phyloP scores from a whole-genome alignment of 1,140 invertebrate species.

The Plodia interpunctella region DNA sequence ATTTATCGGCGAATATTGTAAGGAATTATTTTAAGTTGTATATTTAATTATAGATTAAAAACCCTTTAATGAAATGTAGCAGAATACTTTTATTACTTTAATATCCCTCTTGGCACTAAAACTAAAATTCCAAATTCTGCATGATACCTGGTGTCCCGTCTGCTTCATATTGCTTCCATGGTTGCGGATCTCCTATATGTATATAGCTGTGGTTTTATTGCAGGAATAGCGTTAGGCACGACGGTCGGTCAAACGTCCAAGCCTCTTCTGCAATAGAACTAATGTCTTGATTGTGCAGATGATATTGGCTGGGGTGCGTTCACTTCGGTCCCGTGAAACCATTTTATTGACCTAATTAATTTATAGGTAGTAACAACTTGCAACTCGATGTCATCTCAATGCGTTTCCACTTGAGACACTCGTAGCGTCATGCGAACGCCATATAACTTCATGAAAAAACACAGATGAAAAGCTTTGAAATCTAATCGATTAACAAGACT shows the following conservation, averaged over 20 bases:
- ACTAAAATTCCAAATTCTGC: conserved; percentile 26
- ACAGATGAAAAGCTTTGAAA: neutral
- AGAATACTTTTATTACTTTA: conserved; percentile 26
- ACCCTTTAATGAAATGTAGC: conserved; percentile 19
- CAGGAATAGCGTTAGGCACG: conserved; percentile 16
- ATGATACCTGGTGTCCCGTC: conserved; percentile 18
- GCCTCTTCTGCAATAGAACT: neutral
- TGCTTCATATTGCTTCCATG: conserved; percentile 28
- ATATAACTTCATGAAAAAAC: neutral
- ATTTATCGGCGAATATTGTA: conserved; percentile 12
- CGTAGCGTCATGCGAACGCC: neutral
- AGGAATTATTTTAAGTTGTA: conserved; percentile 26
- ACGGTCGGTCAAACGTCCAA: neutral
- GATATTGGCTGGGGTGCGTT: conserved; percentile 20
- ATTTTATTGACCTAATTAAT: neutral
- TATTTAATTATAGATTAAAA: conserved; percentile 34
- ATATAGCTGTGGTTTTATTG: conserved; percentile 28
- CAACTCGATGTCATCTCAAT: neutral
- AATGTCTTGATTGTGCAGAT: neutral
- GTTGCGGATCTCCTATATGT: conserved; percentile 26
- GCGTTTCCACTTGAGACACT: neutral
- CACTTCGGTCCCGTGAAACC: neutral
- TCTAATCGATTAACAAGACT: neutral
- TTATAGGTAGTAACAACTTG: neutral
- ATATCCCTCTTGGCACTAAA: conserved; percentile 26